Base-by-base conservation (phyloP, 2,888 invertebrate species). In the Monopis laevigella region DNA sequence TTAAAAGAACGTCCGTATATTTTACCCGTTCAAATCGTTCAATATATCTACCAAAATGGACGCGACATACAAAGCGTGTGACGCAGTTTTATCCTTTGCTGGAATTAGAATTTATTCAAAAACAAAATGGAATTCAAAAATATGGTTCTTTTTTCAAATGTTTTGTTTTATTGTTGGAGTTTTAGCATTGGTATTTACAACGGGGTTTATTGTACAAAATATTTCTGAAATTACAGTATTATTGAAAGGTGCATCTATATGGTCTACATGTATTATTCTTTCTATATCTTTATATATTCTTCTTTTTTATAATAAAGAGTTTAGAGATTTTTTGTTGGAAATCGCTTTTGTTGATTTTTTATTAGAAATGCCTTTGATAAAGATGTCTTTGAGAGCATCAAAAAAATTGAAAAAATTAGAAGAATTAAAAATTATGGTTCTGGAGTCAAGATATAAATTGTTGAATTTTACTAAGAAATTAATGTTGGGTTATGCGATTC, bases 241-340 rank as follows among this genome's bases (percentile, higher is more conserved):
- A 36, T 74, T 77, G n/a, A 62, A 75, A 54, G 71, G 70, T 0
- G 67, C 71, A 11, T 70, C 72, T 43, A 62, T 77, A 28, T 80
- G 78, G 75, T 62, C 66, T 0, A 77, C 77, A 0, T 73, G 70
- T 2, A 55, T 72, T 0, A 71, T 75, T 2, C 68, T 74, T 65
- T 65, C 66, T 1, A 67, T 74, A 7, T 63, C 71, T 1, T 49
- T 75, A 2, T 59, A 57, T 0, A 51, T 78, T 1, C 74, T 70
- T 13, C 47, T 75, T 11, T 16, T 63, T 41, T 78, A 67, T 44
- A 56, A 68, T 14, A 54, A 52, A 0, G 48, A 71, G 18, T 68
- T 78, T 38, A 51, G 67, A 6, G 41, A 30, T 2, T 75, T 73
- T 41, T 48, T 80, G 0, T 48, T 53, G 3, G 71, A 77, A 43